Evolutionary conservation across 2,113 vertebrate genomes (phyloP).

Genomic region (Stigmatopora nigra): DNA sequence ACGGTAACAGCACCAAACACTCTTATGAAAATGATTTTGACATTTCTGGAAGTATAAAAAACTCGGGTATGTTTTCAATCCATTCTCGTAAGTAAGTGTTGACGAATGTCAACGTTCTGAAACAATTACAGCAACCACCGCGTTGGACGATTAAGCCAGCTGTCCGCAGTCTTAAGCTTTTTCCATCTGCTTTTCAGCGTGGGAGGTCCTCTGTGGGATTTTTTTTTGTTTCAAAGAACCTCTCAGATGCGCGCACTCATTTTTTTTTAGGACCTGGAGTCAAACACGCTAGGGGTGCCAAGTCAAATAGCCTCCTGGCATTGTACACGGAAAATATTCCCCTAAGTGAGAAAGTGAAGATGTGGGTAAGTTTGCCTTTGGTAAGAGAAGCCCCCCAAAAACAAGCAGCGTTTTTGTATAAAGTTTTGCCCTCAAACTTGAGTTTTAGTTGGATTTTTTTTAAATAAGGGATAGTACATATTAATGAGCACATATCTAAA

Average conservation of each 20-base stretch:
- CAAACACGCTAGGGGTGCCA: conserved; percentile 40
- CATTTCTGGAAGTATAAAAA: conserved; percentile 1
- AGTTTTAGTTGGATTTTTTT: too few relatives aligned
- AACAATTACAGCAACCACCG: conserved; percentile 6
- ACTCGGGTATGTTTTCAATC: not conserved
- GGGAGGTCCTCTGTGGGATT: conserved; percentile 56
- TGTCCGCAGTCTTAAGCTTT: conserved; percentile 6
- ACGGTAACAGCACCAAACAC: not conserved
- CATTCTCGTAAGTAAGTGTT: conserved; percentile 3
- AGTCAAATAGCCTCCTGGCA: conserved; percentile 57
- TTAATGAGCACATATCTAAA: not conserved
- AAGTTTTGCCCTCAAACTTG: not conserved
- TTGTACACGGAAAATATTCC: not conserved
- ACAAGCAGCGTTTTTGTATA: conserved; percentile 1
- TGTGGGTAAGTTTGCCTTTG: not conserved
- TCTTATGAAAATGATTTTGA: not conserved
- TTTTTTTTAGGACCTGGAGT: conserved; percentile 38
- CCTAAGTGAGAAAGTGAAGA: conserved; percentile 1
- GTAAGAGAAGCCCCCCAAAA: not conserved
- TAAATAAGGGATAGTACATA: not conserved
- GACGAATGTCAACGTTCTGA: not conserved
- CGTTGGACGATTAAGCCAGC: not conserved
- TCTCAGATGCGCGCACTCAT: conserved; percentile 21
- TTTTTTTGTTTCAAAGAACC: conserved; percentile 30
- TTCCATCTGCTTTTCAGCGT: conserved; percentile 35